These are phyloP conservation scores for Tautogolabrus adspersus DNA, from an alignment of 2,113 vertebrate genomes.

Conservation along the genomic window DNA sequence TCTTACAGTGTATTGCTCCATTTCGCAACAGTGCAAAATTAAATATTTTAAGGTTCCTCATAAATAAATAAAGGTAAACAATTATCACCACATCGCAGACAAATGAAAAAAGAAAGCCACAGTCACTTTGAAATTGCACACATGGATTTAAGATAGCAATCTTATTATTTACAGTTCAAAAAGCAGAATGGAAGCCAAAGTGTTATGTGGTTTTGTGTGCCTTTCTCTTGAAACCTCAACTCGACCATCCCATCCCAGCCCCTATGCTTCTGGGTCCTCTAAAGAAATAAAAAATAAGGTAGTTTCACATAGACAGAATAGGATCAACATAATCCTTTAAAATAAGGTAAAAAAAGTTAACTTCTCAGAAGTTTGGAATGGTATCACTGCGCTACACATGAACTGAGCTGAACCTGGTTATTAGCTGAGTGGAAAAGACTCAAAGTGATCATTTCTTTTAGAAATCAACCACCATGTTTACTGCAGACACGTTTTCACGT, in stretches of 20 bases:
- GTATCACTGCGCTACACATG: slow-evolving; percentile 72
- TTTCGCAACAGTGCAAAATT: slow-evolving; percentile 90
- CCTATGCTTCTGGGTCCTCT: slow-evolving; percentile 29
- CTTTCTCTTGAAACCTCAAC: slow-evolving; percentile 29
- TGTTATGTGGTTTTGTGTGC: slow-evolving; percentile 46
- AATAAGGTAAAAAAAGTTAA: slow-evolving; percentile 79
- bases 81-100: slow-evolving; percentile 74
- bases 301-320: slow-evolving; percentile 47
- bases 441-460: slow-evolving; percentile 30
- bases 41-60: slow-evolving; percentile 76
- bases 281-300: slow-evolving; percentile 45
- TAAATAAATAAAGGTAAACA: slow-evolving; percentile 88
- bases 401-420: slow-evolving; percentile 51
- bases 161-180: slow-evolving; percentile 68
- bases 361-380: slow-evolving; percentile 85
- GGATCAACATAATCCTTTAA: slow-evolving; percentile 79
- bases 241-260: slow-evolving; percentile 51
- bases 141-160: slow-evolving; percentile 61
- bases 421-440: slow-evolving; percentile 31
- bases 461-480: slow-evolving; percentile 14
- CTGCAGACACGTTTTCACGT: slow-evolving; percentile 8
- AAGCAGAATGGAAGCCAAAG: slow-evolving; percentile 62
- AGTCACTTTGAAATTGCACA: slow-evolving; percentile 78
- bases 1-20: slow-evolving; percentile 89
- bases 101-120: slow-evolving; percentile 60